Evolutionary conservation across 92 coral and sea anemone species (phyloP).

Genomic region (Heteractis magnifica): DNA sequence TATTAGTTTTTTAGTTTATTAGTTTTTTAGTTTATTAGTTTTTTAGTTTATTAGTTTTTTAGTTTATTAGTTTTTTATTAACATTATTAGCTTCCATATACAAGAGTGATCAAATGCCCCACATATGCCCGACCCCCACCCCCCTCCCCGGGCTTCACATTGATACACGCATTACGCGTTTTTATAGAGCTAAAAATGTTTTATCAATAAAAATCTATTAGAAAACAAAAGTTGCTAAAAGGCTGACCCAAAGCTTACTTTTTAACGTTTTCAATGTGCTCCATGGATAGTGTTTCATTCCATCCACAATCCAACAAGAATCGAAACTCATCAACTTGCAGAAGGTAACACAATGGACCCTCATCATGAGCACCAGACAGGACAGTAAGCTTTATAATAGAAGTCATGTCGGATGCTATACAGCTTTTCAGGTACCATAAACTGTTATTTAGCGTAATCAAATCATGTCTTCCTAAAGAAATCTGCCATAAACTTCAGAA

Average conservation of each 20-base stretch:
- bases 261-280: conserved; percentile 83
- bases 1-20: too few species aligned
- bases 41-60: too few species aligned
- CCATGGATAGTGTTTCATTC: conserved; percentile 81
- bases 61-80: too few species aligned
- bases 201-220: too few species aligned
- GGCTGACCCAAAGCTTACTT: conserved; percentile 44
- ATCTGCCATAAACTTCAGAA: not conserved
- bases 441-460: not conserved
- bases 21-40: too few species aligned
- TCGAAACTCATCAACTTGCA: conserved; percentile 98
- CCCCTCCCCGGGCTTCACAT: too few species aligned
- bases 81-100: too few species aligned
- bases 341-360: conserved; percentile 85
- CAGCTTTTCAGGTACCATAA: not conserved
- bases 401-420: conserved; percentile 62
- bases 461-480: conserved; percentile 6
- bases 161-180: too few species aligned
- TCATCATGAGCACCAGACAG: conserved; percentile 96
- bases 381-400: conserved; percentile 90
- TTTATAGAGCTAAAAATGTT: too few species aligned
- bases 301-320: conserved; percentile 97
- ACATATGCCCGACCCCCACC: too few species aligned
- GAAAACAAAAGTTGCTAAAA: not conserved
- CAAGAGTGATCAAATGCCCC: too few species aligned